These are phyloP conservation scores for Diadegma fenestrale DNA, from an alignment of 2,888 invertebrate species.

Conservation along the genomic window DNA sequence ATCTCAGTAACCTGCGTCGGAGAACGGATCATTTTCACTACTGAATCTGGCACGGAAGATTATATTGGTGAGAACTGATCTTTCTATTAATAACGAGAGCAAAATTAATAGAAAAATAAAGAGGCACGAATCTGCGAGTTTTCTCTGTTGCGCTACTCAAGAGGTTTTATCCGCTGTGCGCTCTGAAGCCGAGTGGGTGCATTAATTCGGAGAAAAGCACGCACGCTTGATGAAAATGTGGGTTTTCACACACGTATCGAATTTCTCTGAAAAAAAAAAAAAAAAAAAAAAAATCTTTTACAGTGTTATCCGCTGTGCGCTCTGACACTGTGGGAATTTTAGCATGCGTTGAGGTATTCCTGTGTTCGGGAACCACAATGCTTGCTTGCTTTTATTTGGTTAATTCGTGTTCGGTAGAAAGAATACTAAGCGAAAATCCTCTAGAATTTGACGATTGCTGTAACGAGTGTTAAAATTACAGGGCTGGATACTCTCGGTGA, in stretches of 20 bases:
- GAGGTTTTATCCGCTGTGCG: constrained; percentile 52
- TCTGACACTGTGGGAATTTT: constrained; percentile 50
- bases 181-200: constrained; percentile 33
- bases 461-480: constrained; percentile 53
- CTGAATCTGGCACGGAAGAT: constrained; percentile 49
- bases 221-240: no score
- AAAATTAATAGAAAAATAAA: constrained; percentile 29
- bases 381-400: constrained; percentile 47
- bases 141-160: constrained; percentile 34
- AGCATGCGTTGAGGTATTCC: constrained; percentile 48
- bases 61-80: constrained; percentile 43
- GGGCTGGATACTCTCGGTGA: constrained; percentile 47
- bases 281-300: constrained; percentile 11
- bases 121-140: constrained; percentile 35
- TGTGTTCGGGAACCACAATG: constrained; percentile 44
- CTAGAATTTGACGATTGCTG: constrained; percentile 46
- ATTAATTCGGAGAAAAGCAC: constrained; percentile 14
- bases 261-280: no score
- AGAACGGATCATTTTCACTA: constrained; percentile 47
- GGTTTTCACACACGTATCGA: no score
- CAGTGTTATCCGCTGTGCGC: constrained; percentile 44
- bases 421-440: constrained; percentile 53
- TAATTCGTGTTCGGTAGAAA: constrained; percentile 36
- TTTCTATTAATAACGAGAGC: constrained; percentile 24
- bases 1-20: constrained; percentile 36